These are phyloP conservation scores for Zosterops pallidus DNA, from an alignment of 2,113 vertebrate genomes.

Conservation along the genomic window DNA sequence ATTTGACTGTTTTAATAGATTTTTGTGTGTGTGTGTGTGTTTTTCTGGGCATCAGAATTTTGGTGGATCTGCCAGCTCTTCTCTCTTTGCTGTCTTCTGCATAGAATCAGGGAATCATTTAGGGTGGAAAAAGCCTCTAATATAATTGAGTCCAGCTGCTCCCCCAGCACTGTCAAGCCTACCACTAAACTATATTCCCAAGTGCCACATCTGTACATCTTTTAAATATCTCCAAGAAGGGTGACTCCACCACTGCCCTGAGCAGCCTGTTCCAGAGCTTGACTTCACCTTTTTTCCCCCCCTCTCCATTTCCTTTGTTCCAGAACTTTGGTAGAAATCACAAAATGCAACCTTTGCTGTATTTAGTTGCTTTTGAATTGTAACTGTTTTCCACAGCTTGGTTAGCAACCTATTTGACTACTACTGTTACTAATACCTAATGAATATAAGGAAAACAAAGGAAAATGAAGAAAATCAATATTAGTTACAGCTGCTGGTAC, in stretches of 20 bases:
- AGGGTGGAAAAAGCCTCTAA: neutral
- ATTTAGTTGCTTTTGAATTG: neutral
- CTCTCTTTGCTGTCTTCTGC: neutral
- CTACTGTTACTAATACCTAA: neutral
- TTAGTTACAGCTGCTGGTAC: neutral
- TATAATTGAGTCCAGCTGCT: neutral
- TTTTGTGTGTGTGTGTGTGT: neutral
- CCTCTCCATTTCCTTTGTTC: neutral
- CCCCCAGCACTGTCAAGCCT: too few species aligned
- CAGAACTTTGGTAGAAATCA: neutral
- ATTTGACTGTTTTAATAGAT: rapidly evolving
- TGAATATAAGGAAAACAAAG: neutral
- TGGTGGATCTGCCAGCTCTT: neutral
- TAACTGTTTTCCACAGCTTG: neutral
- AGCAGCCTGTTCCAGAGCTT: neutral
- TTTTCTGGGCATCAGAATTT: neutral
- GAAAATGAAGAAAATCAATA: neutral
- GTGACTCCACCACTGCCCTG: neutral
- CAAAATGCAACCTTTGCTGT: neutral
- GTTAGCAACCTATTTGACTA: neutral
- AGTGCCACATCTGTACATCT: neutral
- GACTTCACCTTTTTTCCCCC: rapidly evolving
- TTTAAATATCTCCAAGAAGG: neutral
- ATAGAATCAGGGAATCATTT: neutral
- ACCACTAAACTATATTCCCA: neutral